Conservation (phyloP, 2,113 vertebrate genomes). For the Formicarius rufipectus region DNA sequence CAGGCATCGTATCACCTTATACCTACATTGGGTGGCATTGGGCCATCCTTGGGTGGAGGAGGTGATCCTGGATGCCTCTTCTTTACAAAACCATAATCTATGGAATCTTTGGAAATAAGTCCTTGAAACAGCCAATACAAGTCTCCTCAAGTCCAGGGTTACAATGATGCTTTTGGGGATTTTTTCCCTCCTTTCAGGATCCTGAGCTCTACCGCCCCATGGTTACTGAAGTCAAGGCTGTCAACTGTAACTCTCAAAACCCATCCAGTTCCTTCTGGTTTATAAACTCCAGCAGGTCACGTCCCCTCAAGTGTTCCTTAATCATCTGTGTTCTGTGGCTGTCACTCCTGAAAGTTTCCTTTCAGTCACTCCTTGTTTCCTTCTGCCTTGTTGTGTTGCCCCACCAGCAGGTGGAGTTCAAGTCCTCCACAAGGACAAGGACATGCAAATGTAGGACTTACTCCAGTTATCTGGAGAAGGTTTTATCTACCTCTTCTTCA, state of each 20-base stretch:
- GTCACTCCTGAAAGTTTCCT: no score
- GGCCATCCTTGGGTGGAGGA: neutral
- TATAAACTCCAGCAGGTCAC: neutral
- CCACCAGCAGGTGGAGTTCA: neutral
- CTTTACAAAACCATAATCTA: neutral
- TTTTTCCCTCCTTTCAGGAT: neutral
- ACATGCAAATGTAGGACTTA: neutral
- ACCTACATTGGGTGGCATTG: neutral
- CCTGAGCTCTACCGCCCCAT: neutral
- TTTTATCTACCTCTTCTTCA: neutral
- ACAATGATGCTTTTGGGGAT: rapidly evolving
- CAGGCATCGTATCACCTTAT: neutral
- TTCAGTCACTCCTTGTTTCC: neutral
- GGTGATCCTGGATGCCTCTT: neutral
- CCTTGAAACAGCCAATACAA: neutral
- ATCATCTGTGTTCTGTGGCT: no score
- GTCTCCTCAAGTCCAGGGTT: neutral
- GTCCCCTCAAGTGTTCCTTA: neutral
- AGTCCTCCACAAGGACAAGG: neutral
- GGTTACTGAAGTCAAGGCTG: neutral
- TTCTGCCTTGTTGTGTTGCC: neutral
- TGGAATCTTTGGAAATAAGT: neutral
- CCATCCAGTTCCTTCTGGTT: neutral
- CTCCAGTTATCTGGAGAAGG: neutral
- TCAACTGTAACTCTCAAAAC: neutral